phyloP scores from a whole-genome alignment of 2,113 vertebrate species.

The Myanophis thanlyinensis region DNA sequence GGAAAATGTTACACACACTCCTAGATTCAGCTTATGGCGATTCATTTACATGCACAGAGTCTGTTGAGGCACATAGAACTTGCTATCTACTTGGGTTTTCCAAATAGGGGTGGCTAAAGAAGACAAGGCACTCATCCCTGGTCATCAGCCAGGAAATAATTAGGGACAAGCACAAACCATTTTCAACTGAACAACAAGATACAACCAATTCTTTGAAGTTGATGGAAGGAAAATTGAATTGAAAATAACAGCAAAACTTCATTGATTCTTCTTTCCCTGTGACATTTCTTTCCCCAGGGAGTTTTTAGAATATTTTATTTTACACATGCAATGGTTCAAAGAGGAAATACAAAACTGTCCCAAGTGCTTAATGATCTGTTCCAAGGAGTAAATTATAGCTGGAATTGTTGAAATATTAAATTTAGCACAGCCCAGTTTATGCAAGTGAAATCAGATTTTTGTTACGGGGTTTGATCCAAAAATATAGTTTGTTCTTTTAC shows the following conservation, averaged over 20 bases:
- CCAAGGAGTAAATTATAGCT: conserved; percentile 62
- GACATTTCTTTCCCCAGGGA: conserved; percentile 44
- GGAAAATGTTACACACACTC: neutral
- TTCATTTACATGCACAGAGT: neutral
- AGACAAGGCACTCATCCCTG: neutral
- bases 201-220: neutral
- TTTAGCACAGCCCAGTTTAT: conserved; percentile 53
- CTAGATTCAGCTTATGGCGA: neutral
- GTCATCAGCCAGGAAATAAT: neutral
- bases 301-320: conserved; percentile 54
- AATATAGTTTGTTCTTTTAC: conserved; percentile 62
- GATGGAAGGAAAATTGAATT: neutral
- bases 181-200: neutral
- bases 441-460: conserved; percentile 52
- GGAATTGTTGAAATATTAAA: conserved; percentile 60
- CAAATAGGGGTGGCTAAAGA: neutral
- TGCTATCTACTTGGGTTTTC: neutral
- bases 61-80: neutral
- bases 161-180: neutral
- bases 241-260: neutral
- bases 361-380: conserved; percentile 60
- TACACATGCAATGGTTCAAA: conserved; percentile 52
- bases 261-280: conserved; percentile 14
- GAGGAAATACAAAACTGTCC: conserved; percentile 46
- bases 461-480: neutral